Conservation (phyloP, 2,113 vertebrate genomes). For the Dermatemys mawii region DNA sequence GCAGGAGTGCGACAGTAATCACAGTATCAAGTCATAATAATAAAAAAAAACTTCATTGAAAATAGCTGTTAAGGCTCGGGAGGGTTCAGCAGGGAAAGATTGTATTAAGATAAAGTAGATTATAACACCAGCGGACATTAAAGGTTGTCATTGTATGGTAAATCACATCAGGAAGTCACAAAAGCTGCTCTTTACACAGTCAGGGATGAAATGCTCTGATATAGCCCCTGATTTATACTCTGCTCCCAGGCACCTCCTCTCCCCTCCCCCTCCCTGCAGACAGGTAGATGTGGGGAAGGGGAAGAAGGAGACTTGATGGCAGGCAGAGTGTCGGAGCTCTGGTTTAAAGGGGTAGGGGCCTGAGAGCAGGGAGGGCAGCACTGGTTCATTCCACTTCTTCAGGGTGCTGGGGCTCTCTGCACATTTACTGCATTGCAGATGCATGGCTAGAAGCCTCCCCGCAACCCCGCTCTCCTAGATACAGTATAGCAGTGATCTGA, state of each 20-base stretch:
- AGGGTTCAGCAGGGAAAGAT: slow-evolving; percentile 77
- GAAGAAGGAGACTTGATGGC: not conserved
- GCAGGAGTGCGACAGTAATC: slow-evolving; percentile 73
- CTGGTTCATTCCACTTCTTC: not conserved
- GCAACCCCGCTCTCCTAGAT: not conserved
- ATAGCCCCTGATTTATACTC: slow-evolving; percentile 15
- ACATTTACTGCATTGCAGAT: not conserved
- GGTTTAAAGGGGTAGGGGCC: not conserved
- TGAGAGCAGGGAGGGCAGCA: not conserved
- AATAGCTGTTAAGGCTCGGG: slow-evolving; percentile 70
- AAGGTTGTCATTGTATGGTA: slow-evolving; percentile 72
- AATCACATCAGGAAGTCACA: slow-evolving; percentile 68
- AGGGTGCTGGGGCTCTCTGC: not conserved
- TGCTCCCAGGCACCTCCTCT: not conserved
- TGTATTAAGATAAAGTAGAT: slow-evolving; percentile 82
- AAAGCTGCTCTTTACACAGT: slow-evolving; percentile 35
- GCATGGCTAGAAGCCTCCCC: not conserved
- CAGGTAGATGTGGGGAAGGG: not conserved
- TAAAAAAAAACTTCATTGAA: slow-evolving; percentile 67
- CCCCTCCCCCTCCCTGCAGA: not conserved
- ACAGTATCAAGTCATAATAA: slow-evolving; percentile 75
- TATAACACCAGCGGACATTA: slow-evolving; percentile 60
- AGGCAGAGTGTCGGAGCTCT: not conserved
- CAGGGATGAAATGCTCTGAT: slow-evolving; percentile 1
- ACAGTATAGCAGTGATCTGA: not conserved